Evolutionary conservation across 2,888 invertebrate species (phyloP).

Genomic region (Ellobium chinense): DNA sequence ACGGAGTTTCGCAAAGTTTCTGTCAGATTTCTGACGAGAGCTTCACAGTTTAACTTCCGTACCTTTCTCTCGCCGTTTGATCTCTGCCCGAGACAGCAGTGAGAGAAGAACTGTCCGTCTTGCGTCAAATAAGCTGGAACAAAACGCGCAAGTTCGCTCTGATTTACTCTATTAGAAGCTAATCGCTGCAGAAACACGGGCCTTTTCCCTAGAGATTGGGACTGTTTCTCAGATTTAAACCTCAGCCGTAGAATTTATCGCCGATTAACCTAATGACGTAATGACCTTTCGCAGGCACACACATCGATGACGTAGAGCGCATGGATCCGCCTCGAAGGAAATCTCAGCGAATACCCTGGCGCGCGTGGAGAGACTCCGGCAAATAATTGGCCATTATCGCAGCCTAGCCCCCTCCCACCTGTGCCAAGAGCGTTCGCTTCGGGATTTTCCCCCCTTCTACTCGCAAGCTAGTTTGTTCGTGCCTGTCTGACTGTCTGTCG

Average conservation of each 20-base stretch:
- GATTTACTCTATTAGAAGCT: not conserved
- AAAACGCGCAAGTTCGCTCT: not conserved
- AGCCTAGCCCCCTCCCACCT: constrained; percentile 40
- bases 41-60: too few species aligned
- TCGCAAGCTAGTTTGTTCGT: not conserved
- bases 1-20: too few species aligned
- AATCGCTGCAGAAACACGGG: not conserved
- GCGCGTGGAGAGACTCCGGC: not conserved
- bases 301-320: constrained; percentile 35
- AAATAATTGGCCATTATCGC: constrained; percentile 40
- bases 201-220: not conserved
- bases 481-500: constrained; percentile 6
- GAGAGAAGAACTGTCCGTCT: not conserved
- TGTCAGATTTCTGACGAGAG: too few species aligned
- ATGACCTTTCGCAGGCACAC: constrained; percentile 34
- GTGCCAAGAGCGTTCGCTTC: not conserved
- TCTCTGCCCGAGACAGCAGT: too few species aligned
- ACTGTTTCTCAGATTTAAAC: not conserved
- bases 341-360: constrained; percentile 32
- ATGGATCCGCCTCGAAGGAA: constrained; percentile 26
- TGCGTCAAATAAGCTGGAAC: not conserved
- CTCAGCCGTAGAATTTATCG: constrained; percentile 40
- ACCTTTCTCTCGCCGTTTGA: too few species aligned
- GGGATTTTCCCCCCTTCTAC: not conserved
- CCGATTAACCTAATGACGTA: constrained; percentile 49